Base-by-base conservation (phyloP, 53 echinoderm and acorn worm genomes). In the Holothuria leucospilota region DNA sequence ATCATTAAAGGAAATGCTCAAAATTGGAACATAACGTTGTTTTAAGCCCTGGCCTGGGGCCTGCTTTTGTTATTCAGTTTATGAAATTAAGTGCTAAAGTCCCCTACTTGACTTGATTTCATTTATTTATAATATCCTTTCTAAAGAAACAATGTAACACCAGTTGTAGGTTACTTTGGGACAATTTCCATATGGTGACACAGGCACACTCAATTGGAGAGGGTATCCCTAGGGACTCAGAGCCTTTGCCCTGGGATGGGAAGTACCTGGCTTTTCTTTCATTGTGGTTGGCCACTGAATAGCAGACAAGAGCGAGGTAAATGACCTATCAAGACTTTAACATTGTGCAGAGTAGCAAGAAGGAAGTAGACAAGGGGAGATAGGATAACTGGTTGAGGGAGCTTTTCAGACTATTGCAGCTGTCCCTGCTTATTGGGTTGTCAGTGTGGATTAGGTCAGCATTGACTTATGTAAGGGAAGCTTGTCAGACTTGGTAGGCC, bases 181-280 rank as follows among this genome's bases (percentile, higher is more conserved):
- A 49, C 15, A 75, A 51, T 75, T 75, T 75, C 53, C 75, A 75
- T 75, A 49, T 75, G 75, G 75, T 39, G 56, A 56, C 56, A 25
- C 40, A 51, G 26, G 25, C 38, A 25, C 15, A 75, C 25, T 49
- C 75, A 75, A 49, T 13, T 46, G 51, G 27, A 75, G 75, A 75
- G 49, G 49, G 49, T 18, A 56, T 75, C 75, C 75, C 75, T 4
- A 75, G 75, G 39, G 75, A 75, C 23, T 49, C 26, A 2, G 13
- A 75, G 51, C 51, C 75, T 75, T 75, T 75, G 75, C 75, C 75
- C n/a, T 46, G 52, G 75, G 75, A 46, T 46, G 75, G 75, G 51
- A 75, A 75, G 75, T 75, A 27, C 24, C 24, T 39, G 39, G 75
- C 21, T 75, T 52, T 42, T 28, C 75, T 75, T 75, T 75, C 75